phyloP scores from a whole-genome alignment of 2,113 vertebrate genomes.

The Syngnathus typhle region DNA sequence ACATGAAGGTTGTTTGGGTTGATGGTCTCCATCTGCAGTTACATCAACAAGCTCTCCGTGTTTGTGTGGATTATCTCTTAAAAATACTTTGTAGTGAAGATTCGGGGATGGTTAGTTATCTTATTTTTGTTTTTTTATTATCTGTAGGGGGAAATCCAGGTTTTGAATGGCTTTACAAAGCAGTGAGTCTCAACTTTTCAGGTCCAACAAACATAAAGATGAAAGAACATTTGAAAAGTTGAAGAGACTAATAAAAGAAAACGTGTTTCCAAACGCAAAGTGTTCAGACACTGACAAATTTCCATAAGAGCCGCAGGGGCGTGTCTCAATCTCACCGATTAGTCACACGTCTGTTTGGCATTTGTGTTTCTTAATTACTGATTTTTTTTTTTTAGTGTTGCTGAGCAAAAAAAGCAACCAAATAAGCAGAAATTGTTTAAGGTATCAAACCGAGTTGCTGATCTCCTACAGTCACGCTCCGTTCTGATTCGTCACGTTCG shows the following conservation, averaged over 20 bases:
- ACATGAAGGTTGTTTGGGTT: not conserved
- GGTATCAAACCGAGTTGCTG: conserved; percentile 39
- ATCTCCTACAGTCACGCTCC: conserved; percentile 47
- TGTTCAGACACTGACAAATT: conserved; percentile 11
- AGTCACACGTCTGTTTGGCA: not conserved
- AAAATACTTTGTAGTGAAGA: no score
- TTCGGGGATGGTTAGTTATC: no score
- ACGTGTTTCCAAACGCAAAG: no score
- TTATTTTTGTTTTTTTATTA: not conserved
- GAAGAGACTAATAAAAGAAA: not conserved
- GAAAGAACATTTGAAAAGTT: not conserved
- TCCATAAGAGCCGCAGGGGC: conserved; percentile 2
- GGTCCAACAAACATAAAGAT: not conserved
- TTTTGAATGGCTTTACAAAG: conserved; percentile 26
- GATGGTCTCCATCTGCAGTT: not conserved
- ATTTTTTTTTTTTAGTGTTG: conserved; percentile 23
- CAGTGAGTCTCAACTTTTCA: conserved; percentile 1
- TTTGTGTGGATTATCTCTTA: no score
- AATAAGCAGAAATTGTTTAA: not conserved
- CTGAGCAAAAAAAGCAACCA: conserved; percentile 24
- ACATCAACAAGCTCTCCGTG: not conserved
- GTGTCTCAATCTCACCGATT: conserved; percentile 14
- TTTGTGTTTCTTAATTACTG: conserved; percentile 18
- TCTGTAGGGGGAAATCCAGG: conserved; percentile 10
- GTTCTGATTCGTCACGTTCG: conserved; percentile 14